Conservation (phyloP, 2,888 invertebrate species). For the Isoperla grammatica region DNA sequence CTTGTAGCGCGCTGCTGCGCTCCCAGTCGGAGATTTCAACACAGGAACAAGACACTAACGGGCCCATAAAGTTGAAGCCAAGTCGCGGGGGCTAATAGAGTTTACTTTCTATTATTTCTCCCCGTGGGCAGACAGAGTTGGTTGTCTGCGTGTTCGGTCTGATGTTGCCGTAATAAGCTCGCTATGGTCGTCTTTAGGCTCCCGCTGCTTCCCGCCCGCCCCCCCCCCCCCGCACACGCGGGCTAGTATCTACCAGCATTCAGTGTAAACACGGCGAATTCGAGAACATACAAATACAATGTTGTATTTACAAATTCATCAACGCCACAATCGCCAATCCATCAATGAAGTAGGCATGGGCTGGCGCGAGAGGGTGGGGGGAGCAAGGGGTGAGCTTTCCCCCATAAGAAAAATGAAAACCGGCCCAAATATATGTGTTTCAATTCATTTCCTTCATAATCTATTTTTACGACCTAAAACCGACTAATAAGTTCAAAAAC, state of each 20-base stretch:
- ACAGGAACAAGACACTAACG: slow-evolving; percentile 22
- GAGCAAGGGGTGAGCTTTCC: no score
- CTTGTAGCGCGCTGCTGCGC: background rate
- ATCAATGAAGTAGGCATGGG: no score
- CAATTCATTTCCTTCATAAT: no score
- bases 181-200: slow-evolving; percentile 12
- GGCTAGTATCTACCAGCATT: background rate
- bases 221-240: background rate
- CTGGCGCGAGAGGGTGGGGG: no score
- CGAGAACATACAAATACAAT: no score
- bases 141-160: slow-evolving; percentile 5
- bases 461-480: no score
- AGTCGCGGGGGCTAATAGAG: slow-evolving; percentile 24
- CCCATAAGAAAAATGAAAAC: no score
- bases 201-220: slow-evolving; percentile 3
- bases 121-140: slow-evolving; percentile 20
- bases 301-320: no score
- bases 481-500: no score
- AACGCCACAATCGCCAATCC: no score
- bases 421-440: no score
- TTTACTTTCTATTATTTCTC: slow-evolving; percentile 25
- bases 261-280: background rate
- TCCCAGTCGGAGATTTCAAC: slow-evolving; percentile 14
- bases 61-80: slow-evolving; percentile 16
- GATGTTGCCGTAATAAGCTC: slow-evolving; percentile 22